Evolutionary conservation across 2,888 invertebrate species (phyloP), one percentile per base, ranked within the genome.

Genomic region (Cancer borealis): DNA sequence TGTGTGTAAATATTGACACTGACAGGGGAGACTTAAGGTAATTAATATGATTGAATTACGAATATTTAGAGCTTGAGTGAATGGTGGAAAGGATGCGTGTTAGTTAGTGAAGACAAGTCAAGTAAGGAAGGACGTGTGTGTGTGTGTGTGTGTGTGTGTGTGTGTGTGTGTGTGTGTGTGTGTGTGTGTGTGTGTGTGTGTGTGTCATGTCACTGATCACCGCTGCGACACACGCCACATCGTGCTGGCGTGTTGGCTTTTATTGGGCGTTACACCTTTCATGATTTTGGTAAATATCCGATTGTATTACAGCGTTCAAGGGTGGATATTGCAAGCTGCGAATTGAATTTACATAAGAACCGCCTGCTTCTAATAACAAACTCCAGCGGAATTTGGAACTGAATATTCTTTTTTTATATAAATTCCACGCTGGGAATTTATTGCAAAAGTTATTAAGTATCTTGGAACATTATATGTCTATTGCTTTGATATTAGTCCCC

Each of bases 281-380:
- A 79, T 79, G 26, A 79, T 79, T 79, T 79, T 26, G 30, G 8
- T 30, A 79, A 79, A 79, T 79, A 79, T 79, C 79, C 79, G 79
- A 8, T 79, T 30, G 26, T 79, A 79, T 30, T 79, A 79, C 79
- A 79, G 79, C 2, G 79, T 30, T 26, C 30, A 79, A 14, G 30
- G 79, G 30, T 12, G 79, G 79, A 79, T 79, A 79, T 79, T 79
- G 79, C 79, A 30, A 21, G 30, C 79, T 26, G 79, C 30, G 79
- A 79, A 79, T 79, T 79, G 30, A 79, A 79, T 79, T 79, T 79
- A 79, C 79, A 79, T 79, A 79, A 79, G 79, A 79, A 79, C 79
- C 79, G 79, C 79, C 79, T 26, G 79, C 14, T 79, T 79, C 79
- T 79, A 79, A 79, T 79, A 79, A 79, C 30, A 79, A 26, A 79